Conservation (phyloP, 2,888 invertebrate genomes). For the Noctua pronuba region DNA sequence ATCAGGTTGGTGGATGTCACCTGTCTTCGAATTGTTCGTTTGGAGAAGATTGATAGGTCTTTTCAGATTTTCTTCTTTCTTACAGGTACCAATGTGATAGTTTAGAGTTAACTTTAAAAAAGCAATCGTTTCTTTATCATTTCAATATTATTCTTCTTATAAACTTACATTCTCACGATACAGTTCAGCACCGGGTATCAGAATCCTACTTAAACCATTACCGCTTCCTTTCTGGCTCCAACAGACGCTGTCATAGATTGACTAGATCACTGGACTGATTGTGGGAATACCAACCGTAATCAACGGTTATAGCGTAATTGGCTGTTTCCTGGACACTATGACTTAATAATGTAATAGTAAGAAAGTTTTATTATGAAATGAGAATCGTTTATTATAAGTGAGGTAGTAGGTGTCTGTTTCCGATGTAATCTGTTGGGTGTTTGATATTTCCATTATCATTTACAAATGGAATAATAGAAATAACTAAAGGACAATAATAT, state of each 20-base stretch:
- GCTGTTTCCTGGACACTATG: conserved; percentile 26
- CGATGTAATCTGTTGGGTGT: background rate
- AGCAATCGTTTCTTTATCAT: background rate
- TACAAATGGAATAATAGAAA: background rate
- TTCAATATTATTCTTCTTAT: background rate
- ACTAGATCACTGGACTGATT: conserved; percentile 21
- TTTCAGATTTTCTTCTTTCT: background rate
- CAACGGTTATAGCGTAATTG: conserved; percentile 30
- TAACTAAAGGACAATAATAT: no score
- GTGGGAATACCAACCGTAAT: conserved; percentile 24
- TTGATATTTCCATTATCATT: background rate
- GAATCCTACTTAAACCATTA: conserved; percentile 1
- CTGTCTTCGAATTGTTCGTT: background rate
- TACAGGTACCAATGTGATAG: background rate
- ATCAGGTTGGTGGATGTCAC: background rate
- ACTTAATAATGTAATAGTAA: conserved; percentile 18
- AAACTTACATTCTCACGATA: conserved; percentile 22
- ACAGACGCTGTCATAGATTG: background rate
- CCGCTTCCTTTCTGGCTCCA: conserved; percentile 21
- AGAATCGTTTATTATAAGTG: background rate
- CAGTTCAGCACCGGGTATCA: background rate
- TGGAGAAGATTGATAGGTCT: background rate
- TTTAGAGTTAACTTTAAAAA: background rate
- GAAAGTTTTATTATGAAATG: conserved; percentile 25
- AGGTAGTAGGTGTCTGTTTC: background rate